Percentiles rank a stretch among this genome's conserved stretches.
These are phyloP conservation scores for Neolamprologus caudopunctatus DNA, from an alignment of 2,113 vertebrate genomes.

Conservation along the genomic window DNA sequence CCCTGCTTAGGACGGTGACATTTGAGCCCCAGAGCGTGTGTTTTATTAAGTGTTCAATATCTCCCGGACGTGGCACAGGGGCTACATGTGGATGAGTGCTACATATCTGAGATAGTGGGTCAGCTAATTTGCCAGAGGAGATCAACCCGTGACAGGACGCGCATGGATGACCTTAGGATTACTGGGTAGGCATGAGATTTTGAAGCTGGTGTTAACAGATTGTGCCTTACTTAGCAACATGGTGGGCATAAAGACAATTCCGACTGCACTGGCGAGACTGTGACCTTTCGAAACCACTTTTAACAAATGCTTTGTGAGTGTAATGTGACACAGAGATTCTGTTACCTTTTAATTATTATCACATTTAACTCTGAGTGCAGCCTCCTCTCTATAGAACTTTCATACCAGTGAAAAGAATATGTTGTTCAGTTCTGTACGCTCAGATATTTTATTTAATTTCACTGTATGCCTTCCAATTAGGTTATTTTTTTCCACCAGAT, in stretches of 20 bases:
- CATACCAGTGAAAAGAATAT: background rate
- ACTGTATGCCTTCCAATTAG: background rate
- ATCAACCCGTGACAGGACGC: background rate
- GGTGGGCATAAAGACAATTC: background rate
- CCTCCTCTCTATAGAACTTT: background rate
- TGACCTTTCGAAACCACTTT: constrained; percentile 14
- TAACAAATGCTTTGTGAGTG: background rate
- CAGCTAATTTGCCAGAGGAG: constrained; percentile 24
- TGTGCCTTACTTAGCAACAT: background rate
- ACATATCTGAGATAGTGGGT: background rate
- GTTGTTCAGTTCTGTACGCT: background rate
- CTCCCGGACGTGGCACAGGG: constrained; percentile 4
- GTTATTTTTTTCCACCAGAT: background rate
- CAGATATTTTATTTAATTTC: background rate
- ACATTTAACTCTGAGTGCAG: background rate
- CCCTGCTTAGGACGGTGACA: constrained; percentile 60
- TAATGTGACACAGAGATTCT: background rate
- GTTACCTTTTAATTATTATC: background rate
- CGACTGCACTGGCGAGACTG: background rate
- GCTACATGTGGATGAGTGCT: background rate
- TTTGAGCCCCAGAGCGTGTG: constrained; percentile 50
- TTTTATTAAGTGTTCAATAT: constrained; percentile 63
- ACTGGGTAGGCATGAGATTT: background rate
- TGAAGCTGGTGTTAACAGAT: background rate
- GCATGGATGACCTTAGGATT: background rate